Conservation (phyloP, 2,797 vertebrate genomes). For the Philypnodon macrostomus region DNA sequence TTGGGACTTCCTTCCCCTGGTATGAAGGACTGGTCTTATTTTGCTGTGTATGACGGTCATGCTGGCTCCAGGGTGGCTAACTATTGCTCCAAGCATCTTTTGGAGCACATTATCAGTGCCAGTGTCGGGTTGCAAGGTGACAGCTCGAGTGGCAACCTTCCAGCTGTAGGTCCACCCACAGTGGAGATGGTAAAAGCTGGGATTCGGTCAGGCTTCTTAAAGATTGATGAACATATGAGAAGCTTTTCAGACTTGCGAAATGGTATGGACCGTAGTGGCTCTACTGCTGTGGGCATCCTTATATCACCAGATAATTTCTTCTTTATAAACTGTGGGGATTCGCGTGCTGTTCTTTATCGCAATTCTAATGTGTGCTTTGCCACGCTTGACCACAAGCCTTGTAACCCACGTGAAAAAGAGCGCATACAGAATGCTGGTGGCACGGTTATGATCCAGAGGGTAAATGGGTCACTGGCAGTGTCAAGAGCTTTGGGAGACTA, state of each 20-base stretch:
- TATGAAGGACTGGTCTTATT: constrained; percentile 96
- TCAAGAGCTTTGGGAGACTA: constrained; percentile 97
- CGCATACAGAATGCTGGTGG: constrained; percentile 98
- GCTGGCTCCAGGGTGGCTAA: constrained; percentile 96
- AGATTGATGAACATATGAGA: constrained; percentile 98
- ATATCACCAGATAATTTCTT: constrained; percentile 91
- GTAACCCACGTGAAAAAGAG: constrained; percentile 95
- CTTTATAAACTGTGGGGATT: constrained; percentile 98
- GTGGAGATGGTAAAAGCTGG: constrained; percentile 91
- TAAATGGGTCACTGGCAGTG: constrained; percentile 96
- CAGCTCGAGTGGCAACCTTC: constrained; percentile 28
- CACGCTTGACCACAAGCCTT: constrained; percentile 98
- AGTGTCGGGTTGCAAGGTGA: constrained; percentile 60
- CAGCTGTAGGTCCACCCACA: constrained; percentile 72
- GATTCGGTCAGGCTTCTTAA: constrained; percentile 94
- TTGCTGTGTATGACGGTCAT: constrained; percentile 96
- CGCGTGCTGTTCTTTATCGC: constrained; percentile 91
- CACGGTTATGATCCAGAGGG: constrained; percentile 98
- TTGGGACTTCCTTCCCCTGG: constrained; percentile 88
- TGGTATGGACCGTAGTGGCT: constrained; percentile 98
- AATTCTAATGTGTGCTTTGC: constrained; percentile 92
- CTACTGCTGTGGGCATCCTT: constrained; percentile 94
- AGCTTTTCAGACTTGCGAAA: constrained; percentile 97
- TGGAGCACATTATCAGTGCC: constrained; percentile 93
- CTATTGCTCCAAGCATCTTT: constrained; percentile 93